Base-by-base conservation (phyloP, 2,113 vertebrate species). In the Polypterus bichir region DNA sequence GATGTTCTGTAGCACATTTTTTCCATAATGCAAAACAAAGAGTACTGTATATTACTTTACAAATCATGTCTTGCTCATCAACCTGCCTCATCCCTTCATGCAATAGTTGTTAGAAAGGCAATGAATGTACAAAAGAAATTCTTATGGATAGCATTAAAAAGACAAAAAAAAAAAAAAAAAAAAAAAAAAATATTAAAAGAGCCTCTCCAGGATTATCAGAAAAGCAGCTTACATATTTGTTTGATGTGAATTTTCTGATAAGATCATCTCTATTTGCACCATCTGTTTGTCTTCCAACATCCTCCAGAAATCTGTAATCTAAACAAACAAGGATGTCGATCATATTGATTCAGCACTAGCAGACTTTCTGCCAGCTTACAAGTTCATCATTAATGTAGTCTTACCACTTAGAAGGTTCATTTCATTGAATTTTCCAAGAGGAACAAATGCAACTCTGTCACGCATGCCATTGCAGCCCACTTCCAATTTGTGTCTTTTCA, bases 251-350 rank as follows among this genome's bases (percentile, higher is more conserved):
- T 65, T 65, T 76, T 51, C 79, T 78, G 62, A 79, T 48, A 57
- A 81, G 68, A 44, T 9, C 4, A 66, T 91, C 90, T 78, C 96
- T 88, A 70, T 74, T 82, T 65, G 92, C 81, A n/a, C 85, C 62
- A 52, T 93, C 91, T 44, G 89, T 84, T 72, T 90, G 79, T 66
- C 94, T 86, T 64, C 88, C 91, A 0, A 89, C 86, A 44, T 98
- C 96, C 82, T 98, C 96, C 73, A 98, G 82, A 69, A 97, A 93
- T 62, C 92, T 83, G 79, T 98, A 98, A 83, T 98, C 96, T 98
- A 66, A 60, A 74, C n/a, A 72, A 49, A 59, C 55, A 68, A 65
- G 69, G 69, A 61, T 9, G 9, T 7, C 52, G 51, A 1, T 3
- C 3, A 57, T 56, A 47, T 0, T 27, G 27, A 27, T 27, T 27